Percentiles rank a stretch among this genome's conserved stretches.
phyloP scores from a whole-genome alignment of 2,113 vertebrate genomes.

The Cygnus atratus region DNA sequence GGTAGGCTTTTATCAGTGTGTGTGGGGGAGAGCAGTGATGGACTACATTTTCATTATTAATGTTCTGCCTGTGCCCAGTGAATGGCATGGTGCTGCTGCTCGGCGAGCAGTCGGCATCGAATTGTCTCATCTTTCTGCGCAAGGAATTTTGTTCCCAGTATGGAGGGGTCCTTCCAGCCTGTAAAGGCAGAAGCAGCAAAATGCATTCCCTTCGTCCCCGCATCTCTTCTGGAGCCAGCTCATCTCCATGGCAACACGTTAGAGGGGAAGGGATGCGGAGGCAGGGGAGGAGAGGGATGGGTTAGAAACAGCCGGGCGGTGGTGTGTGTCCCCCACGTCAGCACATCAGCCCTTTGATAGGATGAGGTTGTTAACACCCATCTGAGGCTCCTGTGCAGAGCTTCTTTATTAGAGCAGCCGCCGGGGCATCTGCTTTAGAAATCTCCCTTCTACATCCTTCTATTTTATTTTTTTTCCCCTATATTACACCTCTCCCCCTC shows the following conservation, averaged over 20 bases:
- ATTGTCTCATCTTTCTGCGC: background rate
- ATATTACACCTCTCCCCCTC: background rate
- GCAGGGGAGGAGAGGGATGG: constrained; percentile 57
- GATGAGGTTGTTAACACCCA: constrained; percentile 76
- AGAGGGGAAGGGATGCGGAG: constrained; percentile 78
- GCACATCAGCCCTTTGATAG: constrained; percentile 76
- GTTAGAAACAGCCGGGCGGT: constrained; percentile 69
- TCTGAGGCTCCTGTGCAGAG: constrained; percentile 59
- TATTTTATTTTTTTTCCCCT: background rate
- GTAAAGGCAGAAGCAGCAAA: constrained; percentile 33
- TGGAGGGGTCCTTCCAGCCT: background rate
- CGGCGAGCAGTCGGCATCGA: background rate
- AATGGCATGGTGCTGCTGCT: background rate
- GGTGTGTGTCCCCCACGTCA: constrained; percentile 78
- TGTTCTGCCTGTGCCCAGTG: background rate
- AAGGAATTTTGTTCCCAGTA: constrained; percentile 13
- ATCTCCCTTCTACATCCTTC: constrained; percentile 14
- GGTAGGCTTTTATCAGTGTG: background rate
- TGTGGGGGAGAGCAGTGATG: constrained; percentile 4
- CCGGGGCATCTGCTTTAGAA: constrained; percentile 52
- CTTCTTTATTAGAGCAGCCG: constrained; percentile 66
- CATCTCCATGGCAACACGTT: constrained; percentile 87
- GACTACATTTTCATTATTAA: constrained; percentile 48
- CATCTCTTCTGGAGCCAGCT: constrained; percentile 71
- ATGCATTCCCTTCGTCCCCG: constrained; percentile 69